phyloP scores from a whole-genome alignment of 2,888 invertebrate species.

The Eupithecia subumbrata region DNA sequence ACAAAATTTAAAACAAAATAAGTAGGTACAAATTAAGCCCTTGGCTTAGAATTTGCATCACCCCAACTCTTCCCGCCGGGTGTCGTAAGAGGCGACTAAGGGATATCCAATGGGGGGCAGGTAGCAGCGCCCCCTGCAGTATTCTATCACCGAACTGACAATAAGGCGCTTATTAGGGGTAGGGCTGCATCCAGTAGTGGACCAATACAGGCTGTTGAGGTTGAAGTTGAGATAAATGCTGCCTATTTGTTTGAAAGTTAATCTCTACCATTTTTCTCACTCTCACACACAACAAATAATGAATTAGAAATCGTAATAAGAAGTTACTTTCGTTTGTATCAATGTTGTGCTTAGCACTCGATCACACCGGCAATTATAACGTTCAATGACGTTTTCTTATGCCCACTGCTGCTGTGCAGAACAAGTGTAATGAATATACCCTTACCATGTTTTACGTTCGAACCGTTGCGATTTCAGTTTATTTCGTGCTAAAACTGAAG shows the following conservation, averaged over 20 bases:
- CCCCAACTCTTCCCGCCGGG: too few species aligned
- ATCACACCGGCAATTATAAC: slow-evolving; percentile 49
- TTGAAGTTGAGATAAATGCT: background rate
- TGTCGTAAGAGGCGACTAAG: too few species aligned
- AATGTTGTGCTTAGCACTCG: slow-evolving; percentile 31
- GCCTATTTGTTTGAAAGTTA: background rate
- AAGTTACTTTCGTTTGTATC: slow-evolving; percentile 43
- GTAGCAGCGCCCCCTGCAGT: too few species aligned
- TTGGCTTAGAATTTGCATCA: too few species aligned
- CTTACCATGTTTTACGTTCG: background rate
- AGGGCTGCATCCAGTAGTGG: too few species aligned
- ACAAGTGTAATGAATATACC: slow-evolving; percentile 60
- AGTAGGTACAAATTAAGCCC: too few species aligned
- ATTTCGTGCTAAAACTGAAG: background rate
- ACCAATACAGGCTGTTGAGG: too few species aligned
- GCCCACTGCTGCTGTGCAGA: slow-evolving; percentile 68
- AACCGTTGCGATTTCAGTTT: background rate
- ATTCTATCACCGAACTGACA: too few species aligned
- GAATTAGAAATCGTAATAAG: slow-evolving; percentile 37
- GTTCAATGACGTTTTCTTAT: slow-evolving; percentile 66
- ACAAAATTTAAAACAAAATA: background rate
- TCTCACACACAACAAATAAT: slow-evolving; percentile 13
- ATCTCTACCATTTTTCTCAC: slow-evolving; percentile 1
- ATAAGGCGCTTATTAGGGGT: too few species aligned
- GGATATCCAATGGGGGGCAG: too few species aligned